phyloP scores from a whole-genome alignment of 2,888 invertebrate species.

The Tubulanus polymorphus region DNA sequence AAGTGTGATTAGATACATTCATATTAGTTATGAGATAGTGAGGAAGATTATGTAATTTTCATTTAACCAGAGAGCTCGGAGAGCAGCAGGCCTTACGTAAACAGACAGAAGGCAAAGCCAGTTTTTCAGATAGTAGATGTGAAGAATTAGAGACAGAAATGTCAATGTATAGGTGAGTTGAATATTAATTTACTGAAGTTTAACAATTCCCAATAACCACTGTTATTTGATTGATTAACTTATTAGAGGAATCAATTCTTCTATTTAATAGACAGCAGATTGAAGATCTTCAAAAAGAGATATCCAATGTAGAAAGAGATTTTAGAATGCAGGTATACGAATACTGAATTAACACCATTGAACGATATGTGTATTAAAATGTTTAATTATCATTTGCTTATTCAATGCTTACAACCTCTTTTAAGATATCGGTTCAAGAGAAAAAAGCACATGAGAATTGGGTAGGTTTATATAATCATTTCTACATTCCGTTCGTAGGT shows the following conservation, averaged over 20 bases:
- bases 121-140: conserved; percentile 31
- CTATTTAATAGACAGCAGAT: conserved; percentile 51
- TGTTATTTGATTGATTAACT: background rate
- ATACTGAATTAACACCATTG: too few species aligned
- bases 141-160: conserved; percentile 31
- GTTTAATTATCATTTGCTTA: background rate
- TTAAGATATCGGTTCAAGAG: conserved; percentile 67
- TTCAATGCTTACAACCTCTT: too few species aligned
- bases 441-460: conserved; percentile 72
- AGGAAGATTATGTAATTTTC: background rate
- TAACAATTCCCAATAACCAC: background rate
- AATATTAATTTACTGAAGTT: background rate
- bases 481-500: background rate
- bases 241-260: background rate
- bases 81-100: conserved; percentile 50
- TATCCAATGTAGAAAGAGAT: conserved; percentile 75
- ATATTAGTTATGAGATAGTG: background rate
- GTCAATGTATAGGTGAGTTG: conserved; percentile 31
- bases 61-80: conserved; percentile 65
- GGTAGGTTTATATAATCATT: conserved; percentile 57
- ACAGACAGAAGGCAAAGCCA: conserved; percentile 40
- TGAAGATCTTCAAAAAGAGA: conserved; percentile 73
- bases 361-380: background rate
- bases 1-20: background rate
- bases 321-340: conserved; percentile 57